Evolutionary conservation across 2,113 vertebrate species (phyloP), one percentile per base, ranked within the genome.

Genomic region (Plotosus lineatus): DNA sequence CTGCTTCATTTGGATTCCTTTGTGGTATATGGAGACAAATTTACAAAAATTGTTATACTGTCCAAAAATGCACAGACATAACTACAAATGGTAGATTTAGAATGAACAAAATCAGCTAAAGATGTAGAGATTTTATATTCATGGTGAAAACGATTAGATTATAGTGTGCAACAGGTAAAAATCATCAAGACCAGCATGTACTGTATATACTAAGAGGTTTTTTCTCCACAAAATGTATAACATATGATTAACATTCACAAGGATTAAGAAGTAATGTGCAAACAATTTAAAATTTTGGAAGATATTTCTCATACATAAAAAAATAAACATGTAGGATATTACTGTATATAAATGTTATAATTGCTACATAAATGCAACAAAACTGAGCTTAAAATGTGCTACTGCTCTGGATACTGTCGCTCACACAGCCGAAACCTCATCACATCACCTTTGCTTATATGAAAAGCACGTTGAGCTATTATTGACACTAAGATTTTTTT

Each of bases 351-450:
- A 72, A 44, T 21, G 9, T 44, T 55, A 81, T 26, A 51, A 42
- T 10, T 75, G 79, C 79, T 81, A 81, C 79, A 81, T 40, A 75
- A 63, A 75, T 65, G 48, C 65, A 23, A 12, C 33, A 63, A 74
- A 80, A 81, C 63, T 42, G 46, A 61, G 31, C 4, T 74, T 63
- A 65, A 63, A 33, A 40, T 46, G 42, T 73, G 66, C 68, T 80
- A 73, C 40, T 61, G 68, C 55, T 73, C 44, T 48, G 58, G 69
- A 50, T 61, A 38, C 28, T 36, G 19, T 46, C 42, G 36, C 6
- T 46, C 40, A 58, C 65, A 40, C 21, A 58, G 26, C 17, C 44
- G 33, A 66, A 26, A 68, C 33, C 15, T 65, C 10, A 33, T n/a
- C 33, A 23, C 28, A 50, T 38, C 33, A 55, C 4, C 12, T 69